phyloP scores from a whole-genome alignment of 2,888 invertebrate species.

The Tetragnatha montana region DNA sequence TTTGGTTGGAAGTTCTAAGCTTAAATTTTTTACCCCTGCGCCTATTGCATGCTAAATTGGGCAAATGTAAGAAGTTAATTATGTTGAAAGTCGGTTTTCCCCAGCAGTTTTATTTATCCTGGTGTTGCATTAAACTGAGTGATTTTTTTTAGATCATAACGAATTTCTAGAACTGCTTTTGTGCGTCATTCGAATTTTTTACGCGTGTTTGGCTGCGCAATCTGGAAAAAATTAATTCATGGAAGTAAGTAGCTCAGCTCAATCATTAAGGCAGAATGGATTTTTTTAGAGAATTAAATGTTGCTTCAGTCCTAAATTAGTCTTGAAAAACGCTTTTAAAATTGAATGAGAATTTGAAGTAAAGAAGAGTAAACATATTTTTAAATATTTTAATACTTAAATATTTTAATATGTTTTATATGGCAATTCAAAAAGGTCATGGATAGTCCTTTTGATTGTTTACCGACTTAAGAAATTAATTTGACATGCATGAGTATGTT shows the following conservation, averaged over 20 bases:
- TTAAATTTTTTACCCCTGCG: slow-evolving; percentile 24
- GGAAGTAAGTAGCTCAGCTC: not conserved
- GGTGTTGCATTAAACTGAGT: slow-evolving; percentile 19
- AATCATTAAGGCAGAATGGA: slow-evolving; percentile 5
- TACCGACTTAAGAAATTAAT: too few species aligned
- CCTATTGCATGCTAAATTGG: slow-evolving; percentile 53
- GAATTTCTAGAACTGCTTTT: slow-evolving; percentile 7
- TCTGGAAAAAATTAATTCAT: slow-evolving; percentile 18
- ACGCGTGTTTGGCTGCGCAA: not conserved
- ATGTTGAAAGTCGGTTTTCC: slow-evolving; percentile 37
- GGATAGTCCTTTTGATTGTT: too few species aligned
- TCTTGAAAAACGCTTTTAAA: not conserved
- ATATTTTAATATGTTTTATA: too few species aligned
- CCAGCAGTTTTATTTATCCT: slow-evolving; percentile 35
- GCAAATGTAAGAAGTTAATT: slow-evolving; percentile 62
- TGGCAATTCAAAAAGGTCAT: too few species aligned
- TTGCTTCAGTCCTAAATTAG: not conserved
- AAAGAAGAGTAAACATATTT: too few species aligned
- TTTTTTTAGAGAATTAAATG: not conserved
- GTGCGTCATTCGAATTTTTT: not conserved
- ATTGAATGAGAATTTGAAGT: too few species aligned
- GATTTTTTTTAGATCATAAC: slow-evolving; percentile 13
- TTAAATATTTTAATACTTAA: too few species aligned
- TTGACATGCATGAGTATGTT: too few species aligned
- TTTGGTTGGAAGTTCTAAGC: slow-evolving; percentile 33